These are phyloP conservation scores for Synodontis membranacea DNA, from an alignment of 2,113 vertebrate genomes.

Conservation along the genomic window DNA sequence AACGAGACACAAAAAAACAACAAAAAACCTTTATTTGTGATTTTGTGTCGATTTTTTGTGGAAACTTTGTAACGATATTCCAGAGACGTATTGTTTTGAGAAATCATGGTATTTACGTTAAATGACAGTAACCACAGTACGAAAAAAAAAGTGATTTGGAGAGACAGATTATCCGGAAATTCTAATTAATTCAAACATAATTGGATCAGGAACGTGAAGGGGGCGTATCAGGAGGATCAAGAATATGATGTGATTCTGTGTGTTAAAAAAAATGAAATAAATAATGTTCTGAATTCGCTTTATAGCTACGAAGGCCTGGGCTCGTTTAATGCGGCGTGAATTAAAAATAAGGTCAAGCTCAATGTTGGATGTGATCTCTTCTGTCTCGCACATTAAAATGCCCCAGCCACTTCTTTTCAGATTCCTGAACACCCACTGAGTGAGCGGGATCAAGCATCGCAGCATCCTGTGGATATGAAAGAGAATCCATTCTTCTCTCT, in stretches of 20 bases:
- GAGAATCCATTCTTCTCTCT: conserved; percentile 5
- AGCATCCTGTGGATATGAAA: conserved; percentile 5
- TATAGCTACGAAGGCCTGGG: background rate
- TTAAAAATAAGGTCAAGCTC: background rate
- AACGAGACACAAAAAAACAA: background rate
- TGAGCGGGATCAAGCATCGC: background rate
- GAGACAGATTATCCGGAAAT: too few species aligned
- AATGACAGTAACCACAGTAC: background rate
- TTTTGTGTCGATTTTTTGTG: background rate
- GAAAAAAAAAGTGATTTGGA: background rate
- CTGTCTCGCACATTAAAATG: conserved; percentile 1
- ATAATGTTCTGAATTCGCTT: background rate
- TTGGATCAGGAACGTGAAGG: background rate
- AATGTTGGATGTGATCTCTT: background rate
- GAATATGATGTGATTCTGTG: background rate
- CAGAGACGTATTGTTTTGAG: background rate
- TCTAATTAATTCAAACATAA: background rate
- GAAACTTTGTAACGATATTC: background rate
- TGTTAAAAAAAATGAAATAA: background rate
- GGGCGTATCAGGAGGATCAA: background rate
- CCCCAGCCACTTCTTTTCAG: conserved; percentile 1
- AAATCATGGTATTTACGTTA: background rate
- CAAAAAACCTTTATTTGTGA: too few species aligned
- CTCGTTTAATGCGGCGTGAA: background rate
- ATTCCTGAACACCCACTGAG: conserved; percentile 24